Evolutionary conservation across 2,113 vertebrate species (phyloP), one percentile per base, ranked within the genome.

Genomic region (Dermatemys mawii): DNA sequence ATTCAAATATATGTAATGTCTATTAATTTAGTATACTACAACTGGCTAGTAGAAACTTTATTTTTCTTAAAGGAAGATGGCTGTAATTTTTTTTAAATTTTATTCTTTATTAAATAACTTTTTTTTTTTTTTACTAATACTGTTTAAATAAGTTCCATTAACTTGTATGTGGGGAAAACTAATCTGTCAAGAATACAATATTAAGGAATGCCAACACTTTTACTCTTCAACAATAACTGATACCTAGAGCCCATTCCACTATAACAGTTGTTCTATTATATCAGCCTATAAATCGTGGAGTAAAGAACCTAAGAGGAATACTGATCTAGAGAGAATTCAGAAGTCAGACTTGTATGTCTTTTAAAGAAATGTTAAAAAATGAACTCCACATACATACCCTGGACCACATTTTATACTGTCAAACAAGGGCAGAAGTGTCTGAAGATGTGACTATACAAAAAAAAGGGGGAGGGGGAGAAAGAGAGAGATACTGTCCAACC

Each of bases 401-500:
- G 2, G 46, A 80, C 19, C 22, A 32, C 27, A 1, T 76, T n/a
- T 3, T 70, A 54, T 70, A 44, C 11, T 70, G 90, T 90, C 63
- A 96, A 22, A 1, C 0, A 1, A 11, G 4, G 79, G 83, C 13
- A 53, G 44, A 91, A 35, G 11, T 53, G 88, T 9, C 14, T 48
- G 22, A 38, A 88, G 75, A 89, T n/a, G 13, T 13, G 3, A 13
- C 35, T 83, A 8, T 93, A 78, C 7, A 11, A 78, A 86, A 89
- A n/a, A 19, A 1, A 2, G 22, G 24, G 24, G 24, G 9, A 8
- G 4, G 54, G 26, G 26, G 54, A 5, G 3, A 2, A 1, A 2
- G 54, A 11, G 54, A 55, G 26, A 55, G 26, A 87, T 17, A 44
- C 38, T 32, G 55, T 46, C 44, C 5, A 53, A 51, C 29, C 10